These are phyloP conservation scores for Siphlonurus alternatus DNA, from an alignment of 2,888 invertebrate genomes.

Conservation along the genomic window DNA sequence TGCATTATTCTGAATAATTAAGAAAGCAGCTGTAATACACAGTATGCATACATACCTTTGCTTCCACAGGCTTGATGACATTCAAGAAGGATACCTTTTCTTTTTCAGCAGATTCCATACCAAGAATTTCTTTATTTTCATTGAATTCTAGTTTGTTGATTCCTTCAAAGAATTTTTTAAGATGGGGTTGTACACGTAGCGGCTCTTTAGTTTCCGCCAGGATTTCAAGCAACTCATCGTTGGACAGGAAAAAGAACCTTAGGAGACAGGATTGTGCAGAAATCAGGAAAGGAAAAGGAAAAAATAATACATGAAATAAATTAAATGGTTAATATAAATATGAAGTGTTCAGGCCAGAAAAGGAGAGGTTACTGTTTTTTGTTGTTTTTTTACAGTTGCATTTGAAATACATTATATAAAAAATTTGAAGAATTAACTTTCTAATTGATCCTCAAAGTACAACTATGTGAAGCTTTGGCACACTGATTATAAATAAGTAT, in stretches of 20 bases:
- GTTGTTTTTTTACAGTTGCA: too few relatives aligned
- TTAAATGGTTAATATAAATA: not conserved
- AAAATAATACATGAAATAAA: too few relatives aligned
- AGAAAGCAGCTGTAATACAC: too few relatives aligned
- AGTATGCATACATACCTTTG: conserved; percentile 42
- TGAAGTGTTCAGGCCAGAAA: too few relatives aligned
- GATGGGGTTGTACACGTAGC: conserved; percentile 75
- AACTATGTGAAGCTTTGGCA: not conserved
- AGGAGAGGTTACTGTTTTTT: too few relatives aligned
- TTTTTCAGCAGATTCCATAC: conserved; percentile 77
- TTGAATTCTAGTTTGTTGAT: conserved; percentile 71
- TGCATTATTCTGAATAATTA: too few relatives aligned
- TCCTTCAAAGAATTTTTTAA: conserved; percentile 95
- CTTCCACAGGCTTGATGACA: conserved; percentile 71
- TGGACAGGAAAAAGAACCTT: conserved; percentile 93
- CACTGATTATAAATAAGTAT: conserved; percentile 1
- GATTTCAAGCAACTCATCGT: conserved; percentile 85
- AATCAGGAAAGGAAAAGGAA: too few relatives aligned
- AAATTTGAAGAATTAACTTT: too few relatives aligned
- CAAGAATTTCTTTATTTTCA: conserved; percentile 61
- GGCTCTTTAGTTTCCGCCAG: conserved; percentile 93
- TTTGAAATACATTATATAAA: too few relatives aligned
- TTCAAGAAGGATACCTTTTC: conserved; percentile 68
- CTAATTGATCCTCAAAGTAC: too few relatives aligned
- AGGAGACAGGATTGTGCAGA: too few relatives aligned